Evolutionary conservation across 2,888 invertebrate species (phyloP), one percentile per base, ranked within the genome.

Genomic region (Diloba caeruleocephala): DNA sequence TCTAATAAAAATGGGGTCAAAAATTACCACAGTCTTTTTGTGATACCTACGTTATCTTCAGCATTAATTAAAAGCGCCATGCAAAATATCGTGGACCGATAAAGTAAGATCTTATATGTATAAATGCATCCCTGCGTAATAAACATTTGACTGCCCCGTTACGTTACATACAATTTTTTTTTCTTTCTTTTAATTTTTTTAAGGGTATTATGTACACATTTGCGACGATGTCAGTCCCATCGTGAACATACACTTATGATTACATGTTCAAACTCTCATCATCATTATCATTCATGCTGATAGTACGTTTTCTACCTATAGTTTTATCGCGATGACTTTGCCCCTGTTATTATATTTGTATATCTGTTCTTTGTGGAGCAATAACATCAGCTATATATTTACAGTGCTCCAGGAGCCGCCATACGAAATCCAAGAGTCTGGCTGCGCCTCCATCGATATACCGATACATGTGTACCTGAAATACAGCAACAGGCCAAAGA

Each of bases 341-440:
- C 75, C 73, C 73, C 53, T 57, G n/a, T n/a, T 57, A 43, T 52
- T 52, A 64, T 68, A 65, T 63, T 59, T 53, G 66, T 29, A 64
- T 72, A 73, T 71, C 61, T 54, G 52, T 52, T 72, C 64, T 58
- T 70, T 70, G 72, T 71, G 66, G 55, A 72, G 69, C 64, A 71
- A 74, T 74, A 71, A 64, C 56, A 66, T 64, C 56, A 49, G 57
- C 66, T 50, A 70, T 70, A 65, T 58, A 53, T 64, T 87, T 87
- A 48, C 90, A 93, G 92, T 93, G 55, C 84, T 91, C 60, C 92
- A 92, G 82, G 93, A 91, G 83, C 92, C 93, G 73, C 93, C 93
- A 61, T 93, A 92, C 83, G 93, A 93, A 82, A 92, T 93, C 69
- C 89, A 92, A 81, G 93, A 93, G 78, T 91, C 93, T 25, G 92